Conservation (phyloP, 2,888 invertebrate genomes). For the Caenorhabditis sinica region DNA sequence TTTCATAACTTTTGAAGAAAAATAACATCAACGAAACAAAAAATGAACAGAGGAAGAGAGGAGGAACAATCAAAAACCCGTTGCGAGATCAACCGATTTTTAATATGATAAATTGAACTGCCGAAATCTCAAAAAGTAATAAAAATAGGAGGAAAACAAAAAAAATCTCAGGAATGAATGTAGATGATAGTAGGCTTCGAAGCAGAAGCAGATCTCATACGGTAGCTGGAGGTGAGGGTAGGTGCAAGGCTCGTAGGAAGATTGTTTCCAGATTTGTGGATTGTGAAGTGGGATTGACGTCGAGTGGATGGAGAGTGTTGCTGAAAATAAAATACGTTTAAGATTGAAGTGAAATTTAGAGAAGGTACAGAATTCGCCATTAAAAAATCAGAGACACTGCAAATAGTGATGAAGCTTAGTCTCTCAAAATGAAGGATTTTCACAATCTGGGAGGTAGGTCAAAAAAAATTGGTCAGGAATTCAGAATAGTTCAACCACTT, state of each 20-base stretch:
- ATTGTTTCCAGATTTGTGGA: slow-evolving; percentile 34
- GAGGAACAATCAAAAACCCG: slow-evolving; percentile 36
- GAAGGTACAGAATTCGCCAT: too few relatives aligned
- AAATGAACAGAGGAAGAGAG: neutral
- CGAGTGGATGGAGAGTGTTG: slow-evolving; percentile 36
- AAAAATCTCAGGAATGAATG: slow-evolving; percentile 41
- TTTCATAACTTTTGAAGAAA: slow-evolving; percentile 18
- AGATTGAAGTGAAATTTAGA: neutral
- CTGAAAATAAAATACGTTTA: neutral
- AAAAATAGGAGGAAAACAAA: slow-evolving; percentile 15
- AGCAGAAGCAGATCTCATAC: slow-evolving; percentile 42
- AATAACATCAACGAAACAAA: slow-evolving; percentile 1
- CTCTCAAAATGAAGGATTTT: too few relatives aligned
- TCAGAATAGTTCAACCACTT: too few relatives aligned
- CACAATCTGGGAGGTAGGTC: too few relatives aligned
- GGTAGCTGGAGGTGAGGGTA: slow-evolving; percentile 49
- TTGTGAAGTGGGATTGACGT: slow-evolving; percentile 51
- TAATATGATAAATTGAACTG: slow-evolving; percentile 19
- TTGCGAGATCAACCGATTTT: slow-evolving; percentile 43
- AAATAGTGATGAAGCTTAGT: too few relatives aligned
- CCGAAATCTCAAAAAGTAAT: neutral
- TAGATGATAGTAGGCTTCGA: slow-evolving; percentile 52
- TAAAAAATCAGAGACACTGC: too few relatives aligned
- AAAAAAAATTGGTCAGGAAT: too few relatives aligned
- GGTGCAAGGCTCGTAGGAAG: slow-evolving; percentile 37